These are phyloP conservation scores for Ditylenchus dipsaci DNA, from an alignment of 1,140 invertebrate genomes.

Conservation along the genomic window DNA sequence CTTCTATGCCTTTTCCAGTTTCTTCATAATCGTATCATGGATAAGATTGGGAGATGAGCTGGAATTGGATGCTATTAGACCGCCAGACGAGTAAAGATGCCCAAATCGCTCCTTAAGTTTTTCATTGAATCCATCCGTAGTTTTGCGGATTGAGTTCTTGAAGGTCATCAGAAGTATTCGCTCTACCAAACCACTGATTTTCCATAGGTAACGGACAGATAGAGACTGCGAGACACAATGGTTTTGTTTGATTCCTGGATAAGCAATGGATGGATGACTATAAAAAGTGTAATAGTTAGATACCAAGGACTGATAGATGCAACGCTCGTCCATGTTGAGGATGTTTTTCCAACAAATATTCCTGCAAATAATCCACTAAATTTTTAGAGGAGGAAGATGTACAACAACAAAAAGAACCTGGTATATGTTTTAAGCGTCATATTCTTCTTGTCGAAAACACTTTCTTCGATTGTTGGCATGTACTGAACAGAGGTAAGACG, in stretches of 20 bases:
- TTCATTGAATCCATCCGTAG: slow-evolving; percentile 33
- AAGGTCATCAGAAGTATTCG: slow-evolving; percentile 41
- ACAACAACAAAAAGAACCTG: slow-evolving; percentile 3
- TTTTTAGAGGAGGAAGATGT: too few relatives aligned
- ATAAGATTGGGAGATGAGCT: neutral
- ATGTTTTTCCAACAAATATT: slow-evolving; percentile 24
- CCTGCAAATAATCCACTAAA: neutral
- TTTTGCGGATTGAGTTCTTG: slow-evolving; percentile 39
- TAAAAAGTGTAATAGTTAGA: neutral
- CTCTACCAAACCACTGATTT: slow-evolving; percentile 33
- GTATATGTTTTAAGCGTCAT: slow-evolving; percentile 51
- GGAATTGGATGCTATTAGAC: neutral
- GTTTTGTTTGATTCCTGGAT: neutral
- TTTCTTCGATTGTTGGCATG: slow-evolving; percentile 50
- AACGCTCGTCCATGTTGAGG: slow-evolving; percentile 44
- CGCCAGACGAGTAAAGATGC: neutral
- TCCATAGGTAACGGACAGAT: slow-evolving; percentile 40
- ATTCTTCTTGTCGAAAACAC: slow-evolving; percentile 38
- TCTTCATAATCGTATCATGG: neutral
- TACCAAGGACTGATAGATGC: slow-evolving; percentile 32
- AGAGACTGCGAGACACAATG: slow-evolving; percentile 10
- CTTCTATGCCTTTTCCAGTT: neutral
- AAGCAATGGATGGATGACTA: neutral
- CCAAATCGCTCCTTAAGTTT: slow-evolving; percentile 40
- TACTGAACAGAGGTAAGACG: slow-evolving; percentile 38